phyloP scores from a whole-genome alignment of 2,113 vertebrate genomes.

The Zingel zingel region DNA sequence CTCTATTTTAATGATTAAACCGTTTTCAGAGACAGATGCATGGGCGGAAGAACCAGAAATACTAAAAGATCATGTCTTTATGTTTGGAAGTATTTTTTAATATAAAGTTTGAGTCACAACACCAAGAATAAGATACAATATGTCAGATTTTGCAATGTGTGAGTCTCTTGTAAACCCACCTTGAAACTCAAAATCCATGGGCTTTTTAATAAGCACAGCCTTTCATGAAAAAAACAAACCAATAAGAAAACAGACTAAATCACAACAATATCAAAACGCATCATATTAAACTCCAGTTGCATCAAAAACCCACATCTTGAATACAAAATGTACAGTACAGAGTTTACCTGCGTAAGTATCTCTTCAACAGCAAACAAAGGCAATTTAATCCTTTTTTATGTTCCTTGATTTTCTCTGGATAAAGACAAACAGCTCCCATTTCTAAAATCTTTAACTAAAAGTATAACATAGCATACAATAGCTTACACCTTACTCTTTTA shows the following conservation, averaged over 20 bases:
- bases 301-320: neutral
- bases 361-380: no score
- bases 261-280: neutral
- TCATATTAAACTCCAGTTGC: neutral
- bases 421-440: neutral
- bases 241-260: neutral
- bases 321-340: neutral
- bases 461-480: neutral
- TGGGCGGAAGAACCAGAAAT: neutral
- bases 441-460: neutral
- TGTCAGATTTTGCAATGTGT: neutral
- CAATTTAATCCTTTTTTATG: neutral
- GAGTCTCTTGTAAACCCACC: neutral
- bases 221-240: neutral
- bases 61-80: neutral
- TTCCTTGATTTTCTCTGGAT: neutral
- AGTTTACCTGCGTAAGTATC: no score
- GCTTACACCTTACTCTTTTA: neutral
- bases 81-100: neutral
- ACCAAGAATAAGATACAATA: neutral
- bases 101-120: neutral
- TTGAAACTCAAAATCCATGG: slow-evolving; percentile 1
- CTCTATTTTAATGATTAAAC: neutral
- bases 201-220: neutral
- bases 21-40: neutral